A percentile compares a stretch with the other conserved stretches of the same genome.
phyloP scores from a whole-genome alignment of 1,140 invertebrate species.

The Drosophila navojoa region DNA sequence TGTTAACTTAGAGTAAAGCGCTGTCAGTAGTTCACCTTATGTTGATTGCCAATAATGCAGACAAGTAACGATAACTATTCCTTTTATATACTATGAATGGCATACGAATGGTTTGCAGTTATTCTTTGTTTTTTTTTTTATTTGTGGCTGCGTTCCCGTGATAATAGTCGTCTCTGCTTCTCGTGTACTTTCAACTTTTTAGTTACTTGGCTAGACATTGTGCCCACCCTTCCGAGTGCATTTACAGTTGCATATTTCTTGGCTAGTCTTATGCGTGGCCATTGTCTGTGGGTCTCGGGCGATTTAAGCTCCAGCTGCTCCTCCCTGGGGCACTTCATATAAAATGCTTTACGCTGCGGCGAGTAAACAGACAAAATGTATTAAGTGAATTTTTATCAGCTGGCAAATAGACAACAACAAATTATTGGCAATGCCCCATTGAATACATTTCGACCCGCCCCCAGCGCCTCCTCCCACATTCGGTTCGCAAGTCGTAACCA shows the following conservation, averaged over 20 bases:
- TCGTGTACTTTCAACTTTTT: slow-evolving; percentile 6
- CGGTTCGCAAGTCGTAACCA: slow-evolving; percentile 8
- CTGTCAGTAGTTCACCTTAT: no score
- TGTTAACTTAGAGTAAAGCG: no score
- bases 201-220: slow-evolving; percentile 8
- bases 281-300: slow-evolving; percentile 56
- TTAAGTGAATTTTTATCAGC: slow-evolving; percentile 80
- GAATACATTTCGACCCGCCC: slow-evolving; percentile 3
- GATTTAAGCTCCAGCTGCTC: slow-evolving; percentile 12
- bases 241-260: slow-evolving; percentile 60
- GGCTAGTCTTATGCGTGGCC: slow-evolving; percentile 40
- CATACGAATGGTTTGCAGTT: no score
- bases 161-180: background rate
- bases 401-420: slow-evolving; percentile 78
- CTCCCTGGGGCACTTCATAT: slow-evolving; percentile 8
- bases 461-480: no score
- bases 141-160: no score
- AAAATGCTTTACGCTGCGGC: slow-evolving; percentile 48
- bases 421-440: slow-evolving; percentile 62
- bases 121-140: no score
- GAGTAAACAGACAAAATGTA: slow-evolving; percentile 69
- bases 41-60: no score
- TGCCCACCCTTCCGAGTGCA: slow-evolving; percentile 37
- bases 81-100: no score
- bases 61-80: no score